phyloP scores from a whole-genome alignment of 2,888 invertebrate genomes.

The Elgonia sp. region DNA sequence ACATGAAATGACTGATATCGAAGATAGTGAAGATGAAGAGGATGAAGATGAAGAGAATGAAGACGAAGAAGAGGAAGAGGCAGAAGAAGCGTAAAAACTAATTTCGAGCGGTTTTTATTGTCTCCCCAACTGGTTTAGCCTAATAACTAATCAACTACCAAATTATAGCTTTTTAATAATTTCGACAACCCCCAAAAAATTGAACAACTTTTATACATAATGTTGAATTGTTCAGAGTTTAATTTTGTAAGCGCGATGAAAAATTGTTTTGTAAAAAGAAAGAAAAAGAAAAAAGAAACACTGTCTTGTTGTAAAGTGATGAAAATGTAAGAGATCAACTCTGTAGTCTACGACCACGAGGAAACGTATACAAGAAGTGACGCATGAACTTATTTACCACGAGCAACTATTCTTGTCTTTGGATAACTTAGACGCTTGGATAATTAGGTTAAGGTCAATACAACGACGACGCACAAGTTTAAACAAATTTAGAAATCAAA shows the following conservation, averaged over 20 bases:
- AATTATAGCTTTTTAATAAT: conserved; percentile 26
- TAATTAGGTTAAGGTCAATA: conserved; percentile 74
- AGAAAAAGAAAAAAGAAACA: neutral
- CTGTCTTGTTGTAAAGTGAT: neutral
- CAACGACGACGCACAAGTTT: conserved; percentile 66
- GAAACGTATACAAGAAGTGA: conserved; percentile 60
- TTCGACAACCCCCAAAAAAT: neutral
- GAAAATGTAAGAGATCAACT: neutral
- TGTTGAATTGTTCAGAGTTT: conserved; percentile 9
- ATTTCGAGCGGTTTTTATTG: conserved; percentile 6
- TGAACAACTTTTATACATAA: neutral
- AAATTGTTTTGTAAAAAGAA: conserved; percentile 33
- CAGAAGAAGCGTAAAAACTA: conserved; percentile 79
- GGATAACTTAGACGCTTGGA: conserved; percentile 68
- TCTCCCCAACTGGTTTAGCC: conserved; percentile 42
- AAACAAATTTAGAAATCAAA: conserved; percentile 72
- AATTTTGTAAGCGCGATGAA: conserved; percentile 30
- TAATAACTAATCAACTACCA: conserved; percentile 59
- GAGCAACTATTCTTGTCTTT: conserved; percentile 74
- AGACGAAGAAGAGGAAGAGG: conserved; percentile 89
- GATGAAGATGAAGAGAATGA: no score
- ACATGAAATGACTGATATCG: no score
- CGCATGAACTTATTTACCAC: conserved; percentile 69
- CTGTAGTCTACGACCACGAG: conserved; percentile 45
- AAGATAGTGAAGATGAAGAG: no score